Evolutionary conservation across 2,113 vertebrate genomes (phyloP).

Genomic region (Rynchops niger): DNA sequence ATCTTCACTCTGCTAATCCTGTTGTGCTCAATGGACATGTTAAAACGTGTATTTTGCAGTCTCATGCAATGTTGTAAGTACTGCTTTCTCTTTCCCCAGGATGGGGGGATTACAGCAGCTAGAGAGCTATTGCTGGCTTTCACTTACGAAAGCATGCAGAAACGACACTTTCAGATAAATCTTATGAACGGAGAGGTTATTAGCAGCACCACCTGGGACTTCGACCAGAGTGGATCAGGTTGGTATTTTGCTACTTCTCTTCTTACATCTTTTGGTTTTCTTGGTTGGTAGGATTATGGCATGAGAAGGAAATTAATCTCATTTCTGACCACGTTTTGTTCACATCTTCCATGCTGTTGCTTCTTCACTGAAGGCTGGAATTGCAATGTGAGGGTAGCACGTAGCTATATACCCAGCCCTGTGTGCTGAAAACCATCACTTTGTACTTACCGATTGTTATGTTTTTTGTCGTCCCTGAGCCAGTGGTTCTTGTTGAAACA

Average conservation of each 20-base stretch:
- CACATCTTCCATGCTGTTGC: too few relatives aligned
- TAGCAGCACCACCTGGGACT: background rate
- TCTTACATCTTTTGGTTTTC: background rate
- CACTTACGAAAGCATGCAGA: background rate
- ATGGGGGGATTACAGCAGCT: background rate
- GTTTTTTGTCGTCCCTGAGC: background rate
- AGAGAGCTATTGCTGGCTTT: background rate
- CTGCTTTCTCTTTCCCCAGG: background rate
- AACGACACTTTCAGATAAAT: background rate
- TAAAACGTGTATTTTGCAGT: background rate
- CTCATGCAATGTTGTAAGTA: background rate
- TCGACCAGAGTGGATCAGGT: background rate
- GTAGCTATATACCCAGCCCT: background rate
- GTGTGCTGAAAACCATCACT: background rate
- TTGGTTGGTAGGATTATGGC: background rate
- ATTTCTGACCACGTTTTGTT: background rate
- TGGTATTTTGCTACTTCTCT: background rate
- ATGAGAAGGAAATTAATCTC: background rate
- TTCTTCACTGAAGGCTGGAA: background rate
- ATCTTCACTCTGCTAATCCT: background rate
- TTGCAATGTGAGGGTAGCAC: background rate
- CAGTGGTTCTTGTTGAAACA: background rate
- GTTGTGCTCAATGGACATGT: background rate
- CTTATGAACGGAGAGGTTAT: background rate
- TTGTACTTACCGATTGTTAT: background rate